Conservation (phyloP, 23 tunicate genomes). For the Aplidium turbinatum region DNA sequence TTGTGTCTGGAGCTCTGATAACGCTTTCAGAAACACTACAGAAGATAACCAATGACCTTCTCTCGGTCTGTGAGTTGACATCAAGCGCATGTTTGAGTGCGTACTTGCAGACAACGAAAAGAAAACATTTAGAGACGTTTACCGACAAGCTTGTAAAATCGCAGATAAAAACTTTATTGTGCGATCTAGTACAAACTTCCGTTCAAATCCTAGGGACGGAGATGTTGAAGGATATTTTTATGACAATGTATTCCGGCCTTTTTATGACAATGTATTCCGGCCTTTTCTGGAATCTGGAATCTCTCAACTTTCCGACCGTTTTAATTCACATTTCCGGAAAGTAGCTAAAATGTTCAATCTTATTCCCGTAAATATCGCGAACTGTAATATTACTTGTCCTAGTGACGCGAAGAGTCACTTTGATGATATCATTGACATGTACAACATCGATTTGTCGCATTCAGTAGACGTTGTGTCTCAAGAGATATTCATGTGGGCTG, state of each 20-base stretch:
- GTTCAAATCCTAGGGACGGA: not conserved
- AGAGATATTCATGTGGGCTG: constrained; percentile 23
- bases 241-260: too few relatives aligned
- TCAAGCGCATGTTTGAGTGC: not conserved
- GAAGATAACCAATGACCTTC: constrained; percentile 24
- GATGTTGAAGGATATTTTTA: constrained; percentile 16
- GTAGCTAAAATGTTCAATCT: constrained; percentile 10
- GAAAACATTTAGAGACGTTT: constrained; percentile 2
- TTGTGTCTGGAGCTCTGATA: constrained; percentile 25
- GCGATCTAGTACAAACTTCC: not conserved
- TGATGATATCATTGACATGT: constrained; percentile 10
- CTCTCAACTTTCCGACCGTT: constrained; percentile 3
- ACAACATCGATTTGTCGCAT: constrained; percentile 7
- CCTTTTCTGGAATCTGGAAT: constrained; percentile 7
- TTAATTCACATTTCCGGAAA: constrained; percentile 9
- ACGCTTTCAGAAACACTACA: constrained; percentile 31
- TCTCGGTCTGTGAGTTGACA: constrained; percentile 9
- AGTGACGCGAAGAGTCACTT: constrained; percentile 15
- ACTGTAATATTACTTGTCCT: constrained; percentile 1
- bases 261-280: constrained; percentile 8
- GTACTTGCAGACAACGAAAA: constrained; percentile 11
- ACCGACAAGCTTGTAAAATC: constrained; percentile 5
- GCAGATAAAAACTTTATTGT: constrained; percentile 13
- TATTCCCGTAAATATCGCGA: constrained; percentile 1
- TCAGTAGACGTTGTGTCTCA: not conserved